phyloP scores from a whole-genome alignment of 2,888 invertebrate genomes.

The Lissonota sp. region DNA sequence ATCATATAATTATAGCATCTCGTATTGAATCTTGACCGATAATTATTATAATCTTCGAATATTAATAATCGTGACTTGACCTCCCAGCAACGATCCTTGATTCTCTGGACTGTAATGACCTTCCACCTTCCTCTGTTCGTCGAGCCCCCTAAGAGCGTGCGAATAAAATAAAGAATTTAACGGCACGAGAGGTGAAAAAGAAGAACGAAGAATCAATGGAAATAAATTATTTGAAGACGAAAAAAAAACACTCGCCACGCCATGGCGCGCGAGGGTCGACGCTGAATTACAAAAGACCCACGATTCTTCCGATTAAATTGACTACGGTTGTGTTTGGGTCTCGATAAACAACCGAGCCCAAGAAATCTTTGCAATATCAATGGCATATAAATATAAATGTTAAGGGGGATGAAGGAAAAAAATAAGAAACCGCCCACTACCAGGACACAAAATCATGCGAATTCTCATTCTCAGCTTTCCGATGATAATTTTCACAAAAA shows the following conservation, averaged over 20 bases:
- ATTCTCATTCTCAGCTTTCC: conserved; percentile 13
- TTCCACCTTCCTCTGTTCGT: conserved; percentile 32
- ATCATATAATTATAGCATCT: conserved; percentile 12
- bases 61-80: conserved; percentile 33
- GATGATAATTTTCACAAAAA: conserved; percentile 41
- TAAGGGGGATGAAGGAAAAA: conserved; percentile 5
- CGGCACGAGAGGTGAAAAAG: conserved; percentile 32
- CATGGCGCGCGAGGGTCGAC: background rate
- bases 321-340: conserved; percentile 17
- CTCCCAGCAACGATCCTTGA: conserved; percentile 2
- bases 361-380: conserved; percentile 21
- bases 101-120: conserved; percentile 21
- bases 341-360: conserved; percentile 32
- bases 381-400: background rate
- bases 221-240: background rate
- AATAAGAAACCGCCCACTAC: conserved; percentile 3
- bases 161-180: conserved; percentile 61
- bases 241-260: conserved; percentile 11
- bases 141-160: conserved; percentile 20
- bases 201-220: conserved; percentile 2
- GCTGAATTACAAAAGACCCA: conserved; percentile 40
- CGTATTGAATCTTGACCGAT: conserved; percentile 28
- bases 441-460: conserved; percentile 26
- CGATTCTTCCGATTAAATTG: conserved; percentile 32
- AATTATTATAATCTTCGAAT: conserved; percentile 25